These are phyloP conservation scores for Myodes glareolus DNA, from an alignment of 2,113 vertebrate genomes.

Conservation along the genomic window DNA sequence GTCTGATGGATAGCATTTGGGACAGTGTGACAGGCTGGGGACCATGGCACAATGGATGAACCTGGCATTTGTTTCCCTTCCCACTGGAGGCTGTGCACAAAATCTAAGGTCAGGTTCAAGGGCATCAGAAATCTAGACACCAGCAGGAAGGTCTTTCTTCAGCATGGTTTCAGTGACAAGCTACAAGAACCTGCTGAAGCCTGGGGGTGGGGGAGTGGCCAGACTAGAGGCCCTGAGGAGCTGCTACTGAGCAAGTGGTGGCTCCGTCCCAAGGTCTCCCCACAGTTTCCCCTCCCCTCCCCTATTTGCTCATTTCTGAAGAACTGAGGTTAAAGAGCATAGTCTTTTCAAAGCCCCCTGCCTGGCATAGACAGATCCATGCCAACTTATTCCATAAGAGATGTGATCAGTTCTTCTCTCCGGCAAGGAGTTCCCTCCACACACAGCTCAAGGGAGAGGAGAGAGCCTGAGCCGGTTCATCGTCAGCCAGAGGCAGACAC, in stretches of 20 bases:
- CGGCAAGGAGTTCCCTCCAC: neutral
- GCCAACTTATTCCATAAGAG: neutral
- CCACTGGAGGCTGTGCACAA: conserved; percentile 9
- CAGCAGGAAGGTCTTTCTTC: neutral
- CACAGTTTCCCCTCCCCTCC: neutral
- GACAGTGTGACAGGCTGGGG: neutral
- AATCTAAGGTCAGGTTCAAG: conserved; percentile 13
- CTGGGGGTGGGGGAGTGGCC: neutral
- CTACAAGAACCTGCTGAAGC: neutral
- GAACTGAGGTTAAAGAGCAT: neutral
- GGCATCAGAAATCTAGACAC: neutral
- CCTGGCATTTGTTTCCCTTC: neutral
- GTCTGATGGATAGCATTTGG: neutral
- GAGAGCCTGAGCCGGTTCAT: rapidly evolving
- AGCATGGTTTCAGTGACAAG: neutral
- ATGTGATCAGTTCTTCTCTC: neutral
- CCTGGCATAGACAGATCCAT: no score
- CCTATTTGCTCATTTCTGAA: neutral
- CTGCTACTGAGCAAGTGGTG: neutral
- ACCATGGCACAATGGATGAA: neutral
- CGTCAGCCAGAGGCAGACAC: neutral
- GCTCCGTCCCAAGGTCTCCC: neutral
- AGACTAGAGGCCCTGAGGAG: neutral
- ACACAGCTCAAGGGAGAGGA: neutral
- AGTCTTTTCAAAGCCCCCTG: neutral